Percentiles rank a stretch among this genome's conserved stretches.
Conservation (phyloP, 35 echinoderm and acorn worm species). For the Patiria miniata region DNA sequence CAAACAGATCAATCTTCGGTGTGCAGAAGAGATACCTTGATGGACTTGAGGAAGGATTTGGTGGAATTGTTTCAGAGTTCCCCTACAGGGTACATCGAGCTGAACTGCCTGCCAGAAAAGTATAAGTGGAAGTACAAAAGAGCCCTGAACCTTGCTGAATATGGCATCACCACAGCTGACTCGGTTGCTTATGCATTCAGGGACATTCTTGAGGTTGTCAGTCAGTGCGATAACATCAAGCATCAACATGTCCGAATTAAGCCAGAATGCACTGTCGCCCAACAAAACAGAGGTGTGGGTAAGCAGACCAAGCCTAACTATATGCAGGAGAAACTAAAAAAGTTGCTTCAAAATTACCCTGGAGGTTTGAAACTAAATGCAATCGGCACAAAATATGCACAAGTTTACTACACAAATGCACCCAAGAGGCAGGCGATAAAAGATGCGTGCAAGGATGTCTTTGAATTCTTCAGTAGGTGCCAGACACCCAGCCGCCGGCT, state of each 20-base stretch:
- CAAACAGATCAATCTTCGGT: too few species aligned
- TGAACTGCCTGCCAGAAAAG: not conserved
- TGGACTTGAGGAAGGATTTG: not conserved
- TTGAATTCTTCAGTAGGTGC: slow-evolving; percentile 17
- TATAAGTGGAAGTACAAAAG: not conserved
- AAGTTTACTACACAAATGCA: not conserved
- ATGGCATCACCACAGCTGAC: not conserved
- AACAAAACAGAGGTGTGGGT: not conserved
- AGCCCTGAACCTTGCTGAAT: not conserved
- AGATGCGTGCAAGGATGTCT: not conserved
- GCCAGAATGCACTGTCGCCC: not conserved
- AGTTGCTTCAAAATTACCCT: not conserved
- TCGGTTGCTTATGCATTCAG: not conserved
- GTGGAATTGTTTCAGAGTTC: not conserved
- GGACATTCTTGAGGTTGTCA: not conserved
- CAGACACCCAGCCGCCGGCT: not conserved
- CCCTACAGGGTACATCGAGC: not conserved
- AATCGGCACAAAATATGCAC: not conserved
- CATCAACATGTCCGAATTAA: not conserved
- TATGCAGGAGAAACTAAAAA: not conserved
- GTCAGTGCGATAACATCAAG: not conserved
- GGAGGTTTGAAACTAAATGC: not conserved
- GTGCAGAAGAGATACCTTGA: too few species aligned
- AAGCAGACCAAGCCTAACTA: not conserved
- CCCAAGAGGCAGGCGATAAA: not conserved